Base-by-base conservation (phyloP, 2,888 invertebrate species). In the Spilosoma lubricipeda region DNA sequence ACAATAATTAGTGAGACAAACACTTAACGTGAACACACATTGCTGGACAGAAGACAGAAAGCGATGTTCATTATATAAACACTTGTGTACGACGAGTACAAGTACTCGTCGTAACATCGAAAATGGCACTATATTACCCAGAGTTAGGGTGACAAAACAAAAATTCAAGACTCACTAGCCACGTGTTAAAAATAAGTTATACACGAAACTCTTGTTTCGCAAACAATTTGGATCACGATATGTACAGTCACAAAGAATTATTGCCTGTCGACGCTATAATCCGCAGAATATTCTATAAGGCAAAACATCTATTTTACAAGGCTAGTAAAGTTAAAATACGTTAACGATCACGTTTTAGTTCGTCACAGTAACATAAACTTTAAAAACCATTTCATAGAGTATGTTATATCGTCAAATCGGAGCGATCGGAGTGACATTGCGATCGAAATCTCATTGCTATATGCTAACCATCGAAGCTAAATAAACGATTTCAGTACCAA, bases 71-170 rank as follows among this genome's bases (percentile, higher is more conserved):
- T 77, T 78, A 75, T 77, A 82, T 76, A 78, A 82, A 82, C 69
- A 83, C 65, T 81, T 82, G 83, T 86, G 77, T 80, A 77, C 64
- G 78, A 83, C 75, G 75, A 63, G 75, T 72, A 76, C 39, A 80
- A 79, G 86, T 82, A 86, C 77, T 77, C 82, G 86, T 88, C 88
- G 89, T 87, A 87, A 91, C 90, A 89, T 85, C 86, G 89, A 88
- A 88, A 92, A 93, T 93, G 93, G 93, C 93, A 93, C 93, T 90
- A 89, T 90, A 88, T 87, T 90, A 89, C 89, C 89, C 87, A 89
- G 82, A 90, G 83, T 86, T 86, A 87, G 85, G 82, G 82, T 82
- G 67, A 84, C 77, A 85, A 82, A 77, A 66, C 79, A 80, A 69
- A 80, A 81, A 79, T 72, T 76, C 80, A 81, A 86, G 74, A 80